Evolutionary conservation across 53 echinoderm and acorn worm genomes (phyloP).

Genomic region (Apostichopus leukothele): DNA sequence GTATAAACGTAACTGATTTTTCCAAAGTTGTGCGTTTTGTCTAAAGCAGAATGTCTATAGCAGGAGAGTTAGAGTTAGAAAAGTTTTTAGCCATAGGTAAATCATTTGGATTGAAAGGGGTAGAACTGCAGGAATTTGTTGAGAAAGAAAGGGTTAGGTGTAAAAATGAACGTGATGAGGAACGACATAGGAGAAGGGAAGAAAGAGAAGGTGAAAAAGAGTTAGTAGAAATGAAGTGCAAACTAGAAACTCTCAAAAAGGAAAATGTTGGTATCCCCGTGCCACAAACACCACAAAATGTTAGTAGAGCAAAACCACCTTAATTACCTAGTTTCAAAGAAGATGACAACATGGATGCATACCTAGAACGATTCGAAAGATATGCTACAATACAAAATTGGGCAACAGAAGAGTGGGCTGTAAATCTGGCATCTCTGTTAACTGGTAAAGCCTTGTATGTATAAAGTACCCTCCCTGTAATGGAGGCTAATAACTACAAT

Average conservation of each 20-base stretch:
- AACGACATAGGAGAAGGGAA: slow-evolving; percentile 11
- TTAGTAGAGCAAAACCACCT: slow-evolving; percentile 40
- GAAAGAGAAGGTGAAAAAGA: slow-evolving; percentile 21
- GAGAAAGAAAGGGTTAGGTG: slow-evolving; percentile 28
- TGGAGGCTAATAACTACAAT: slow-evolving; percentile 41
- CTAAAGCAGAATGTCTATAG: too few relatives aligned
- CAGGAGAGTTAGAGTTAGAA: slow-evolving; percentile 22
- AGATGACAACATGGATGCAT: slow-evolving; percentile 50
- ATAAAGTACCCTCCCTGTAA: slow-evolving; percentile 16
- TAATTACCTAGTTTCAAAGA: slow-evolving; percentile 36
- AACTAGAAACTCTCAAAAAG: too few relatives aligned
- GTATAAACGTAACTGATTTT: too few relatives aligned
- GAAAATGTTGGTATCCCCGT: too few relatives aligned
- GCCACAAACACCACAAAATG: too few relatives aligned
- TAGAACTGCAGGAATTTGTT: slow-evolving; percentile 36
- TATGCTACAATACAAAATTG: slow-evolving; percentile 29
- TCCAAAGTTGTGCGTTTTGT: too few relatives aligned
- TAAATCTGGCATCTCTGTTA: slow-evolving; percentile 24
- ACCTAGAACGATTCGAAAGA: slow-evolving; percentile 48
- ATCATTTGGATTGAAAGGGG: slow-evolving; percentile 17
- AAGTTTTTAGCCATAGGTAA: slow-evolving; percentile 31
- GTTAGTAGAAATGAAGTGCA: too few relatives aligned
- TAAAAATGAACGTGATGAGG: slow-evolving; percentile 33
- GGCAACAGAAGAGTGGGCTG: slow-evolving; percentile 33
- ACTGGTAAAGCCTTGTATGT: slow-evolving; percentile 41